phyloP scores from a whole-genome alignment of 1,140 invertebrate genomes.

The Drosophila ohnishii region DNA sequence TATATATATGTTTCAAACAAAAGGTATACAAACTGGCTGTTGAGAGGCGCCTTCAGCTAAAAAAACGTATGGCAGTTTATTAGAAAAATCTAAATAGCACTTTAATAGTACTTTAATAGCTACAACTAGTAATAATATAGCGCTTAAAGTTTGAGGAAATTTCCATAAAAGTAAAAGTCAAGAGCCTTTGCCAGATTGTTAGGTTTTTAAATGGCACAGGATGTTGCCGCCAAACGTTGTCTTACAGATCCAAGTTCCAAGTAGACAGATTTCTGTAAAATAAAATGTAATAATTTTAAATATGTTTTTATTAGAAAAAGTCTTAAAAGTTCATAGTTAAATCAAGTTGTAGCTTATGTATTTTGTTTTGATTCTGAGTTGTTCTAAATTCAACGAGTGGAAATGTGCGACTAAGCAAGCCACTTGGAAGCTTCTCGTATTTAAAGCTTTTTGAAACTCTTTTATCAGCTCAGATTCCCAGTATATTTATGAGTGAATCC shows the following conservation, averaged over 20 bases:
- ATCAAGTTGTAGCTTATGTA: background rate
- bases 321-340: too few relatives aligned
- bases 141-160: too few relatives aligned
- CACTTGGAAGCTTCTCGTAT: background rate
- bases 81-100: background rate
- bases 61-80: background rate
- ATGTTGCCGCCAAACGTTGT: background rate
- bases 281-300: background rate
- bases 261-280: background rate
- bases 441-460: constrained; percentile 9
- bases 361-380: background rate
- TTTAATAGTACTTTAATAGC: background rate
- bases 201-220: background rate
- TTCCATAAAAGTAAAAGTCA: background rate
- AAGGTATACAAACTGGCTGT: background rate
- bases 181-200: background rate
- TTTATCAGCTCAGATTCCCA: constrained; percentile 3
- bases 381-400: background rate
- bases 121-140: background rate
- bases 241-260: background rate
- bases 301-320: background rate
- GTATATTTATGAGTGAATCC: constrained; percentile 13
- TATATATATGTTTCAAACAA: too few relatives aligned
- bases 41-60: background rate
- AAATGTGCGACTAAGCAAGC: constrained; percentile 5